A percentile compares a stretch with the other conserved stretches of the same genome.
These are phyloP conservation scores for Prostheceraeus crozeri DNA, from an alignment of 2,888 invertebrate species.

Conservation along the genomic window DNA sequence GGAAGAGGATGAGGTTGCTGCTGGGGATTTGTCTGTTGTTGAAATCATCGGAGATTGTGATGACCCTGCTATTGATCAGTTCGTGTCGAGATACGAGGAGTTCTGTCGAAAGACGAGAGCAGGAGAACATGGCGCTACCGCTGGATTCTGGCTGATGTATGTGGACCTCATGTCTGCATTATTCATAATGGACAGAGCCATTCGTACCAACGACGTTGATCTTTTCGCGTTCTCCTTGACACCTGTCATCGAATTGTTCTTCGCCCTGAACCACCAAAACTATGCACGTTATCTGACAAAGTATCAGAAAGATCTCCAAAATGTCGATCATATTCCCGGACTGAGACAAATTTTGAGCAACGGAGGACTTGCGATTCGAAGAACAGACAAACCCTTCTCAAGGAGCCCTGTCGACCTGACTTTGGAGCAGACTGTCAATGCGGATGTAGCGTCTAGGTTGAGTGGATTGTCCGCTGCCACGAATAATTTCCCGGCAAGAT, in stretches of 20 bases:
- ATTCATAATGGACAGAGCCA: neutral
- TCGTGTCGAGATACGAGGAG: constrained; percentile 12
- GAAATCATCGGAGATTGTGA: no score
- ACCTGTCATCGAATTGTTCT: constrained; percentile 39
- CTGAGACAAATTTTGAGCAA: constrained; percentile 26
- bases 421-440: constrained; percentile 38
- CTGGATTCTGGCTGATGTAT: constrained; percentile 41
- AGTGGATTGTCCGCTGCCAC: constrained; percentile 36
- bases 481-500: constrained; percentile 35
- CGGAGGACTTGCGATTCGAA: constrained; percentile 29
- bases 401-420: constrained; percentile 25
- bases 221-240: constrained; percentile 38
- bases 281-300: constrained; percentile 42
- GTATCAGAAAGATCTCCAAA: no score
- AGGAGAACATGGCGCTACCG: constrained; percentile 40
- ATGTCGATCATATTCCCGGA: no score
- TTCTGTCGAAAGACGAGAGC: constrained; percentile 33
- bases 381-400: constrained; percentile 25
- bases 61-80: neutral
- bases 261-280: constrained; percentile 39
- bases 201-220: constrained; percentile 40
- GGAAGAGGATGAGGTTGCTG: neutral
- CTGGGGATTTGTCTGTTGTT: neutral
- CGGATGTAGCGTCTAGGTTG: constrained; percentile 38
- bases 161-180: constrained; percentile 36